Evolutionary conservation across 2,888 invertebrate genomes (phyloP), one percentile per base, ranked within the genome.

Genomic region (Uloborus plumipes): DNA sequence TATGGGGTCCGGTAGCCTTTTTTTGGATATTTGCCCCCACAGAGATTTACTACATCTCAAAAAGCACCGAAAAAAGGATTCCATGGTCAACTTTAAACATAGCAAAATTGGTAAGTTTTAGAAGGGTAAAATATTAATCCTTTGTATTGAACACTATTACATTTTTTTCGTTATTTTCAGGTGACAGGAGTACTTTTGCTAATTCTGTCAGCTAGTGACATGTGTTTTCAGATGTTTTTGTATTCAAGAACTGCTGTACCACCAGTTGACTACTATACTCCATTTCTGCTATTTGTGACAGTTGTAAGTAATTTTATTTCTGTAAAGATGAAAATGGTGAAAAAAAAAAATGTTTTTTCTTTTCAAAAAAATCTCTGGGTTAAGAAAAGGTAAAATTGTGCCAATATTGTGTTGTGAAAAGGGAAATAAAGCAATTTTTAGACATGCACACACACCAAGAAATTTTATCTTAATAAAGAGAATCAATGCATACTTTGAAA

Each of bases 1-100:
- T 96, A 69, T 99, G 98, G 97, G 90, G 92, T 51, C 98, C 98
- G 0, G 95, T 96, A 89, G 91, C 92, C 70, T 95, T 95, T 89
- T 90, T 97, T 18, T 96, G 95, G 95, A 86, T 92, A 0, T 93
- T 94, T 87, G 91, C 94, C 7, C 90, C 93, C 53, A 90, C 96
- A 85, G 95, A 96, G 61, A 26, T 85, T 13, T 82, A 74, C 18
- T 83, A 64, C n/a, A 20, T 69, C 6, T 39, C 58, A 22, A 55
- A 59, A 31, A 76, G 70, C n/a, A 84, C 64, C 61, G 66, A 20
- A 4, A 72, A 47, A 9, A 53, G 58, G 50, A 78, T 83, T 14
- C 84, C 85, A 58, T 86, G 84, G 84, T 84, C 85, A 70, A 26
- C 15, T 20, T 77, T 78, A 31, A 86, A 86, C 67, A 66, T 84